Evolutionary conservation across 1,140 invertebrate genomes (phyloP), one percentile per base, ranked within the genome.

Genomic region (Schlechtendalia chinensis): DNA sequence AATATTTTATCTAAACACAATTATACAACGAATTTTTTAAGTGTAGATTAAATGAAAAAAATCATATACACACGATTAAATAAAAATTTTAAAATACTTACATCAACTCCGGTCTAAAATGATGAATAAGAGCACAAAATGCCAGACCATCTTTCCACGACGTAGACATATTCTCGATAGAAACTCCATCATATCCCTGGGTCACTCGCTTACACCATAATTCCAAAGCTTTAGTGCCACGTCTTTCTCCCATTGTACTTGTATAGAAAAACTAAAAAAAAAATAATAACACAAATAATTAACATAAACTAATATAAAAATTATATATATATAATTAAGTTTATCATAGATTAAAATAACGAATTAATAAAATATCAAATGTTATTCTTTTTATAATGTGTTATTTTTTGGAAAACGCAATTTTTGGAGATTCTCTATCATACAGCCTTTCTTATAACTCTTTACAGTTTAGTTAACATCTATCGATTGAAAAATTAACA

Each of bases 81-180:
- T 19, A 27, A 50, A 17, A 65, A 53, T 50, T 45, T 17, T 19
- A 45, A 47, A 82, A 80, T 85, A 93, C 94, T 96, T 89, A 97
- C 96, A 98, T 96, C 82, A 98, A 89, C 87, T 98, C 96, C 53
- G 96, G 96, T 84, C 95, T 90, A 87, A 96, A 98, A 85, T 95
- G 92, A 87, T 98, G 96, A 84, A 98, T 96, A 86, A 98, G 91
- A 71, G 96, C 96, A 88, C 96, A 98, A 87, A 98, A 98, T 45
- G 94, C 95, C 63, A 98, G 90, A 71, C 96, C 96, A 88, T 96
- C 92, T 83, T 94, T 89, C 94, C 94, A 97, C 4, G 93, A 95
- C 81, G 94, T 95, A 79, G 93, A 96, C 94, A 97, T 96, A 86
- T 96, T 96, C 83, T 91, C 91, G 81, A 97, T 90, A 84, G 91